These are phyloP conservation scores for Schizothorax lantsangensis DNA, from an alignment of 2,797 vertebrate genomes.

Conservation along the genomic window DNA sequence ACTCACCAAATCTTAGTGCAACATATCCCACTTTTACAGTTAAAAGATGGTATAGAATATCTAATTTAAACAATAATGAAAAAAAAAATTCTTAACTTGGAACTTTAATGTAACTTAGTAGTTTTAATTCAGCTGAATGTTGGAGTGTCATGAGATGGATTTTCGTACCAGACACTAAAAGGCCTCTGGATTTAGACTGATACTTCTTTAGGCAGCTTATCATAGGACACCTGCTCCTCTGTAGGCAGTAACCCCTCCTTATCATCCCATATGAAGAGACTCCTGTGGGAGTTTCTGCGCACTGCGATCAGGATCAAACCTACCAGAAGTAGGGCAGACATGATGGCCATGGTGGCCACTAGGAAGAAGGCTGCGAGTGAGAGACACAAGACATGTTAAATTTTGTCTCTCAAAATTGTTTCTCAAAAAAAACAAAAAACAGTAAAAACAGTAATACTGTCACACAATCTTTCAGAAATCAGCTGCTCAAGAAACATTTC, in stretches of 20 bases:
- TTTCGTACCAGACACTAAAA: background rate
- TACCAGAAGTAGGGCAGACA: conserved; percentile 69
- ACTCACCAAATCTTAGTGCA: conserved; percentile 12
- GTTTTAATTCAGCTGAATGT: background rate
- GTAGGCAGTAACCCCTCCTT: conserved; percentile 75
- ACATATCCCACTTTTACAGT: background rate
- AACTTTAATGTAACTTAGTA: background rate
- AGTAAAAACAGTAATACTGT: background rate
- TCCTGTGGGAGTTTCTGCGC: conserved; percentile 55
- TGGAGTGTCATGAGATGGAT: conserved; percentile 34
- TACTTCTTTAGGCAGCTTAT: conserved; percentile 48
- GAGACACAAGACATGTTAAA: background rate
- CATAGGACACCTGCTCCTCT: conserved; percentile 63
- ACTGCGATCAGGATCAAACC: conserved; percentile 67
- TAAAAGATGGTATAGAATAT: background rate
- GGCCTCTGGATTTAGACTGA: conserved; percentile 42
- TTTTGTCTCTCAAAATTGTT: background rate
- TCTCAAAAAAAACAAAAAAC: too few relatives aligned
- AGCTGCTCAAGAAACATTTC: background rate
- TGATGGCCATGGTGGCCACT: conserved; percentile 66
- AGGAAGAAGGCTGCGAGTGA: conserved; percentile 72
- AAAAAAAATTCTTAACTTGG: too few relatives aligned
- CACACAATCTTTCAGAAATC: background rate
- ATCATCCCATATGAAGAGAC: conserved; percentile 63
- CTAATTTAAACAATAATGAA: too few relatives aligned